Evolutionary conservation across 2,888 invertebrate species (phyloP).

Genomic region (Lasius platythorax): DNA sequence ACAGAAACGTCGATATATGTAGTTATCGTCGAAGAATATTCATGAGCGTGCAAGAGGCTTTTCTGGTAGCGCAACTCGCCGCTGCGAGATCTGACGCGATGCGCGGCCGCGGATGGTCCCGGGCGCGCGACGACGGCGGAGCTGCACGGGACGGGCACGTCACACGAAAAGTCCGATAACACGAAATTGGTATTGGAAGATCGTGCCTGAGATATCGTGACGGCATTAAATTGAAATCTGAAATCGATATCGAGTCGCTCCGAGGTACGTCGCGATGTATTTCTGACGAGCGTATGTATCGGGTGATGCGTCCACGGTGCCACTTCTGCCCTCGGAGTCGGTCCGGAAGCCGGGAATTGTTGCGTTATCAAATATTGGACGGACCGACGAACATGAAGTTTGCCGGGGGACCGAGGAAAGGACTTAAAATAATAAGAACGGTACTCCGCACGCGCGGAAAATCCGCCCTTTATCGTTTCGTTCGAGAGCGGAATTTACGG

Average conservation of each 20-base stretch:
- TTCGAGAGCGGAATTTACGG: not conserved
- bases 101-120: not conserved
- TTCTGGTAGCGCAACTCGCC: slow-evolving; percentile 12
- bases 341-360: slow-evolving; percentile 27
- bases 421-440: slow-evolving; percentile 41
- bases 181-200: slow-evolving; percentile 79
- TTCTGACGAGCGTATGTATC: slow-evolving; percentile 26
- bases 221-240: slow-evolving; percentile 83
- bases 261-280: slow-evolving; percentile 42
- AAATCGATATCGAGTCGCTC: slow-evolving; percentile 78
- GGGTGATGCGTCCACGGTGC: slow-evolving; percentile 14
- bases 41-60: slow-evolving; percentile 26
- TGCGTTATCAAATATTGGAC: slow-evolving; percentile 30
- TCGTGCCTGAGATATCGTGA: slow-evolving; percentile 79
- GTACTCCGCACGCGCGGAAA: not conserved
- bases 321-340: not conserved
- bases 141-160: slow-evolving; percentile 56
- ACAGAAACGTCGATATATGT: slow-evolving; percentile 23
- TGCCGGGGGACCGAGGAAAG: not conserved
- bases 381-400: slow-evolving; percentile 1
- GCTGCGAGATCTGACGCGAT: not conserved
- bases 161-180: slow-evolving; percentile 76
- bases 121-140: slow-evolving; percentile 45
- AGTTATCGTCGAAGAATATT: slow-evolving; percentile 58
- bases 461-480: slow-evolving; percentile 21